These are phyloP conservation scores for Himalopsyche tibetana DNA, from an alignment of 2,888 invertebrate species.

Conservation along the genomic window DNA sequence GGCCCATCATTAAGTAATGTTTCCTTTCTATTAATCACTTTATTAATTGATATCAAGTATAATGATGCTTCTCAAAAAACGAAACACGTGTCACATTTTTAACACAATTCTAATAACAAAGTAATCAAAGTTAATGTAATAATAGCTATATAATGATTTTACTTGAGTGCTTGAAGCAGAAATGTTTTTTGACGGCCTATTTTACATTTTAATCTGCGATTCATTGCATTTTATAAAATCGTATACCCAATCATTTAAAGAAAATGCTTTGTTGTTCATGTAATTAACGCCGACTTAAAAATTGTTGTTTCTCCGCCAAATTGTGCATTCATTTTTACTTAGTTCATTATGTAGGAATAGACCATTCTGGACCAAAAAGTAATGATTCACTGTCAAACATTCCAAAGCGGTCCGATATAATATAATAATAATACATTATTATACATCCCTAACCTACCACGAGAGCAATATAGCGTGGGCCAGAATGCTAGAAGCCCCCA, in stretches of 20 bases:
- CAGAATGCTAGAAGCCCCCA: conserved; percentile 39
- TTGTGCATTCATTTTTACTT: background rate
- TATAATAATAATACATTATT: conserved; percentile 10
- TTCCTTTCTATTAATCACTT: no score
- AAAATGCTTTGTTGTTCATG: background rate
- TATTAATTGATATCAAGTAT: no score
- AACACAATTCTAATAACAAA: no score
- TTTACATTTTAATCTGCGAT: no score
- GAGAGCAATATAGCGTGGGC: conserved; percentile 30
- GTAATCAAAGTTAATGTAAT: no score
- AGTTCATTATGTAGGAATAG: background rate
- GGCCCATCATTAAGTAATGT: no score
- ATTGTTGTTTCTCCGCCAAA: conserved; percentile 31
- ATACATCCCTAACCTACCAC: conserved; percentile 42
- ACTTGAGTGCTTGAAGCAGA: no score
- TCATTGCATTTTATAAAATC: no score
- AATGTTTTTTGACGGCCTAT: no score
- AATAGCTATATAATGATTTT: no score
- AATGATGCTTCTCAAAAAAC: no score
- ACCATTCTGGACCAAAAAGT: conserved; percentile 37
- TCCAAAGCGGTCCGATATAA: background rate
- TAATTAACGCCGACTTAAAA: background rate
- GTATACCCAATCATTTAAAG: background rate
- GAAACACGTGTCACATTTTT: no score
- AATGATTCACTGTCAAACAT: conserved; percentile 34